These are phyloP conservation scores for Palythoa grandiflora DNA, from an alignment of 92 coral and sea anemone genomes.

Conservation along the genomic window DNA sequence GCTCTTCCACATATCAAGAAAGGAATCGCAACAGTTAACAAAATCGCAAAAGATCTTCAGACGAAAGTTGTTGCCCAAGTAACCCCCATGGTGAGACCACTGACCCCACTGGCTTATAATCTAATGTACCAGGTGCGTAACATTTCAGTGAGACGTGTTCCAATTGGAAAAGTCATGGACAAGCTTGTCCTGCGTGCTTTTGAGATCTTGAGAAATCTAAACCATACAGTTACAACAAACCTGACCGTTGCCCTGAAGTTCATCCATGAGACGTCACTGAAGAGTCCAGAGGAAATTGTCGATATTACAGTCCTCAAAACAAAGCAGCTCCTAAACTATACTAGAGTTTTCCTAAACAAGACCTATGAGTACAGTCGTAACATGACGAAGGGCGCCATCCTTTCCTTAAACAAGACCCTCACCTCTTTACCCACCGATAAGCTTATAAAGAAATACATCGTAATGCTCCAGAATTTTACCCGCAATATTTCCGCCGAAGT, in stretches of 20 bases:
- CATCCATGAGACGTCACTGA: slow-evolving; percentile 73
- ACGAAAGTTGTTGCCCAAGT: slow-evolving; percentile 57
- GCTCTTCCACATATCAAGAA: slow-evolving; percentile 61
- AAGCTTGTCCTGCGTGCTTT: slow-evolving; percentile 60
- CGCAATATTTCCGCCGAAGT: slow-evolving; percentile 74
- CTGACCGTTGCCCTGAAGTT: slow-evolving; percentile 67
- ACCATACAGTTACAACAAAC: slow-evolving; percentile 77
- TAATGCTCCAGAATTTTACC: slow-evolving; percentile 55
- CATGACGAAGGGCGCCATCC: slow-evolving; percentile 59
- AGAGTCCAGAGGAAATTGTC: slow-evolving; percentile 79
- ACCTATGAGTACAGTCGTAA: slow-evolving; percentile 68
- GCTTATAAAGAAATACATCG: slow-evolving; percentile 59
- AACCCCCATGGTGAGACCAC: slow-evolving; percentile 71
- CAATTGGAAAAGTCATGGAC: slow-evolving; percentile 72
- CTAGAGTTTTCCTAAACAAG: slow-evolving; percentile 68
- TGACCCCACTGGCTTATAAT: slow-evolving; percentile 68
- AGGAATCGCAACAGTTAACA: slow-evolving; percentile 48
- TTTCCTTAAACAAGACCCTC: slow-evolving; percentile 69
- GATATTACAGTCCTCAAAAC: slow-evolving; percentile 73
- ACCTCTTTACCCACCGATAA: slow-evolving; percentile 70
- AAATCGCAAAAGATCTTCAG: slow-evolving; percentile 54
- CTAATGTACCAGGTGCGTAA: slow-evolving; percentile 72
- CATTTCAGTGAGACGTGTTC: slow-evolving; percentile 71
- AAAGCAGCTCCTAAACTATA: slow-evolving; percentile 58
- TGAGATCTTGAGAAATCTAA: slow-evolving; percentile 61